Evolutionary conservation across 2,888 invertebrate genomes (phyloP).

Genomic region (Neoaliturus tenellus): DNA sequence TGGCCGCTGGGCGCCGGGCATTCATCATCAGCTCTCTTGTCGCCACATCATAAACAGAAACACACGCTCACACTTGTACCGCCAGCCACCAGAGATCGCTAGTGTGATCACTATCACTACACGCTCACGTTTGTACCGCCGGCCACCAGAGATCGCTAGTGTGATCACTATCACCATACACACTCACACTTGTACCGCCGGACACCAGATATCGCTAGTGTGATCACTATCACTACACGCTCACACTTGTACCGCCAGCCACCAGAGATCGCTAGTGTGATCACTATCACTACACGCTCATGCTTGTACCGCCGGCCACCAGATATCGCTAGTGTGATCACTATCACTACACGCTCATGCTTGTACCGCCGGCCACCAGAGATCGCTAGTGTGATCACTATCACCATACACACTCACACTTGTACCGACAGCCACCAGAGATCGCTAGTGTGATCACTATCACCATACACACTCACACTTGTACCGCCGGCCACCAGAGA

Average conservation of each 20-base stretch:
- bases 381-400: slow-evolving; percentile 21
- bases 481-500: slow-evolving; percentile 9
- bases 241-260: background rate
- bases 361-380: background rate
- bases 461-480: background rate
- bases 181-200: background rate
- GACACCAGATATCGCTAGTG: too few species aligned
- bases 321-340: too few species aligned
- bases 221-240: too few species aligned
- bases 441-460: slow-evolving; percentile 22
- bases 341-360: background rate
- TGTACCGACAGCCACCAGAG: background rate
- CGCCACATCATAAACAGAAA: background rate
- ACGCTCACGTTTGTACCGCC: background rate
- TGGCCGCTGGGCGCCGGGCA: background rate
- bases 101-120: slow-evolving; percentile 23
- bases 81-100: too few species aligned
- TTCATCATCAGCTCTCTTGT: background rate
- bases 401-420: slow-evolving; percentile 9
- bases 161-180: background rate
- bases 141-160: too few species aligned
- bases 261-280: too few species aligned
- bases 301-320: background rate
- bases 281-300: slow-evolving; percentile 3
- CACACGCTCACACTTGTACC: slow-evolving; percentile 3